Percentiles rank a stretch among this genome's conserved stretches.
phyloP scores from a whole-genome alignment of 2,113 vertebrate genomes.

The Mobula hypostoma region DNA sequence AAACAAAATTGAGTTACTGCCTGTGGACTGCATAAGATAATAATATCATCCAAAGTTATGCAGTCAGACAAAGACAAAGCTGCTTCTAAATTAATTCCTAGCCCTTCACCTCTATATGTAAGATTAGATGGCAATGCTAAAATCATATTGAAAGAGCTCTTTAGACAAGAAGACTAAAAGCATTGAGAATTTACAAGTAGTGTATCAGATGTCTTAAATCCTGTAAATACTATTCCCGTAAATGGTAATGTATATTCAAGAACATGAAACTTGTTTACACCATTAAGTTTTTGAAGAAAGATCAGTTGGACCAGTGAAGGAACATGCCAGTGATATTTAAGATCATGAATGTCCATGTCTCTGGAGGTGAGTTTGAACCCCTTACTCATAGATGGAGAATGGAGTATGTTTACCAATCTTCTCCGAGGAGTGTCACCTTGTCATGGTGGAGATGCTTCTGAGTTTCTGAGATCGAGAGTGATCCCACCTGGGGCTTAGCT shows the following conservation, averaged over 20 bases:
- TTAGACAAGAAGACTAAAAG: background rate
- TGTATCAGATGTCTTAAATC: background rate
- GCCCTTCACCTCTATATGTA: background rate
- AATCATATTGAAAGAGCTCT: background rate
- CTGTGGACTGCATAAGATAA: background rate
- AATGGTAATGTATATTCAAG: conserved; percentile 22
- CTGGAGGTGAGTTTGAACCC: too few species aligned
- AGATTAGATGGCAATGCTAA: conserved; percentile 5
- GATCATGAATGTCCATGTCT: too few species aligned
- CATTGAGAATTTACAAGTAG: conserved; percentile 8
- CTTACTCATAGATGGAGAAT: too few species aligned
- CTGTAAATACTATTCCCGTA: conserved; percentile 16
- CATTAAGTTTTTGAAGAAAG: background rate
- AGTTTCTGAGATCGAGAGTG: too few species aligned
- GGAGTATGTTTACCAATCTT: too few species aligned
- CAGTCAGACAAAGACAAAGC: background rate
- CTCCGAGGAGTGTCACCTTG: too few species aligned
- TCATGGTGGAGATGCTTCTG: too few species aligned
- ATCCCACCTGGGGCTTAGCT: too few species aligned
- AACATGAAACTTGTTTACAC: background rate
- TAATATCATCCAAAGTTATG: background rate
- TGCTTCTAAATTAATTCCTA: background rate
- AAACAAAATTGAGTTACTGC: background rate
- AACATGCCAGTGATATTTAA: too few species aligned
- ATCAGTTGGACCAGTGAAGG: background rate